phyloP scores from a whole-genome alignment of 2,113 vertebrate genomes.

The Gila orcuttii region DNA sequence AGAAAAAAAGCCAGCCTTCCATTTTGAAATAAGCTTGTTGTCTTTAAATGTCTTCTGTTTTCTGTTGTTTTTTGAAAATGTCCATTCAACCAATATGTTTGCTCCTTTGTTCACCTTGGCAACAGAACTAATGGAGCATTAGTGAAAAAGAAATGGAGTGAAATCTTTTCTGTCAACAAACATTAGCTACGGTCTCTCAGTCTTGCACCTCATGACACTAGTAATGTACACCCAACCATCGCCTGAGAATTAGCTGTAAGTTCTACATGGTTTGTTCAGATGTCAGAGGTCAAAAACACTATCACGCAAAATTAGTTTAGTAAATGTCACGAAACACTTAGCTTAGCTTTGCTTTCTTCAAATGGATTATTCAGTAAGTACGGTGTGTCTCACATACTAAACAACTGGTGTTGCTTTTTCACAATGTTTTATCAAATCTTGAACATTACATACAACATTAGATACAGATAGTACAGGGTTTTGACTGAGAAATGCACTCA shows the following conservation, averaged over 20 bases:
- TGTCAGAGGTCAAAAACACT: constrained; percentile 24
- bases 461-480: not conserved
- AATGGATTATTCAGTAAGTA: constrained; percentile 9
- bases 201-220: constrained; percentile 14
- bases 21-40: constrained; percentile 7
- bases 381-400: not conserved
- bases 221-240: constrained; percentile 7
- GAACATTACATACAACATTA: not conserved
- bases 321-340: constrained; percentile 2
- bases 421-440: not conserved
- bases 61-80: constrained; percentile 25
- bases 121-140: constrained; percentile 30
- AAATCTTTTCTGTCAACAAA: constrained; percentile 26
- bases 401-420: not conserved
- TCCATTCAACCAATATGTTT: constrained; percentile 38
- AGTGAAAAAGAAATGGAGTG: constrained; percentile 8
- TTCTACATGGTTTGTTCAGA: constrained; percentile 13
- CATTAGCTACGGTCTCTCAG: constrained; percentile 22
- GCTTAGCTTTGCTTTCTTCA: not conserved
- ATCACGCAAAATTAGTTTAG: not conserved
- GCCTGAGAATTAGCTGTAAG: constrained; percentile 22
- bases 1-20: not conserved
- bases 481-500: not conserved
- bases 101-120: not conserved
- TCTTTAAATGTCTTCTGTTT: not conserved